These are phyloP conservation scores for Tetrapedia diversipes DNA, from an alignment of 2,888 invertebrate genomes.

Conservation along the genomic window DNA sequence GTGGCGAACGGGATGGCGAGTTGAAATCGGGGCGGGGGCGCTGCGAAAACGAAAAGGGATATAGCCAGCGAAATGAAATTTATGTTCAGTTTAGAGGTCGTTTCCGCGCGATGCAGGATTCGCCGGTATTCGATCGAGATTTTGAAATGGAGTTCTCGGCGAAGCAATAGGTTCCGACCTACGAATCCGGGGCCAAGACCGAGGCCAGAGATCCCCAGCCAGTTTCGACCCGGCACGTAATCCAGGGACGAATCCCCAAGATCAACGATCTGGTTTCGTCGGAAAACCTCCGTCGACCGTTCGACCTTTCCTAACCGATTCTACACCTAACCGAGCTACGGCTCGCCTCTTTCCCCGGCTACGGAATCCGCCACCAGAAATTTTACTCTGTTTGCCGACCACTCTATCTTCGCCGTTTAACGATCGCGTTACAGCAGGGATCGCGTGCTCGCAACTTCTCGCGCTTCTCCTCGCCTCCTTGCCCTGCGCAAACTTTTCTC, in stretches of 20 bases:
- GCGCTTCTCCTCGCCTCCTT: slow-evolving; percentile 1
- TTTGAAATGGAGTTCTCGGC: slow-evolving; percentile 48
- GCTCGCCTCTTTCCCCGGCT: neutral
- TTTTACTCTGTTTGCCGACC: slow-evolving; percentile 41
- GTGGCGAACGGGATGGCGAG: neutral
- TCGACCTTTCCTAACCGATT: slow-evolving; percentile 49
- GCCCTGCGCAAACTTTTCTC: slow-evolving; percentile 26
- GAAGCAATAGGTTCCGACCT: slow-evolving; percentile 66
- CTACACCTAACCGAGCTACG: slow-evolving; percentile 1
- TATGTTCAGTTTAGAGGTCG: slow-evolving; percentile 28
- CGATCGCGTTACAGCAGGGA: slow-evolving; percentile 49
- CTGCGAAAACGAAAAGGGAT: slow-evolving; percentile 17
- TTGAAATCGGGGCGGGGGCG: neutral
- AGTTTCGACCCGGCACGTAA: slow-evolving; percentile 67
- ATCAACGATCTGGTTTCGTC: slow-evolving; percentile 67
- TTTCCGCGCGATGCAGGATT: slow-evolving; percentile 16
- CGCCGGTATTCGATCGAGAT: slow-evolving; percentile 36
- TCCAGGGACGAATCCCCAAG: slow-evolving; percentile 69
- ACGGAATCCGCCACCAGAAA: slow-evolving; percentile 13
- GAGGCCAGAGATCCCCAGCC: slow-evolving; percentile 58
- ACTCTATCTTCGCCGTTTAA: slow-evolving; percentile 42
- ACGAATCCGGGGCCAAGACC: slow-evolving; percentile 63
- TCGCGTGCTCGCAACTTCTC: slow-evolving; percentile 34
- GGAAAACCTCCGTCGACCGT: slow-evolving; percentile 51
- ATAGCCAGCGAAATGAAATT: slow-evolving; percentile 26